Percentiles rank a stretch among this genome's conserved stretches.
Evolutionary conservation across 2,797 vertebrate genomes (phyloP).

Genomic region (Zenarchopterus dispar): DNA sequence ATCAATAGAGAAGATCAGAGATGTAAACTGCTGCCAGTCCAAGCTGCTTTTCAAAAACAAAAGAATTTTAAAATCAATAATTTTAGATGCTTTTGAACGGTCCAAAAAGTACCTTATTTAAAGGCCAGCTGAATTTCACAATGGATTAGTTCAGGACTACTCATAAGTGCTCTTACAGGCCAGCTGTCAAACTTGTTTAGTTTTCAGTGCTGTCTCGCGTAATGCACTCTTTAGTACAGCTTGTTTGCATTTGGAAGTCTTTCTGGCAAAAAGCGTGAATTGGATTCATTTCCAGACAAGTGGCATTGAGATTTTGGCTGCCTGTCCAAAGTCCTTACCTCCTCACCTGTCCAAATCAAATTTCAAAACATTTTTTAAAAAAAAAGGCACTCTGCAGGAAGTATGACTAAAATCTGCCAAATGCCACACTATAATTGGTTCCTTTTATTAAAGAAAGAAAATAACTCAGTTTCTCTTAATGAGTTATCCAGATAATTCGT

Average conservation of each 20-base stretch:
- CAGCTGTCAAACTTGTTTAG: slow-evolving; percentile 31
- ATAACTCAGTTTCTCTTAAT: no score
- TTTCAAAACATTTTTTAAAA: slow-evolving; percentile 18
- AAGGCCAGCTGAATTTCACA: slow-evolving; percentile 17
- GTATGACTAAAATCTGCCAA: slow-evolving; percentile 20
- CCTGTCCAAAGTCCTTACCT: slow-evolving; percentile 41
- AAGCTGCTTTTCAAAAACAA: slow-evolving; percentile 8
- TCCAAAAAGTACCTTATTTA: slow-evolving; percentile 3
- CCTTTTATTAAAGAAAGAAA: slow-evolving; percentile 49
- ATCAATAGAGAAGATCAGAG: slow-evolving; percentile 12
- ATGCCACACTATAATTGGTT: slow-evolving; percentile 19
- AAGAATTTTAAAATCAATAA: slow-evolving; percentile 1
- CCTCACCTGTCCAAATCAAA: slow-evolving; percentile 44
- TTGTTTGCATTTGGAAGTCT: slow-evolving; percentile 49
- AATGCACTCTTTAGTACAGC: slow-evolving; percentile 32
- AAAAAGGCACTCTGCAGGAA: not conserved
- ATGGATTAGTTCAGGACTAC: slow-evolving; percentile 9
- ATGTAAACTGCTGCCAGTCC: slow-evolving; percentile 10
- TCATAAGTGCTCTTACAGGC: slow-evolving; percentile 24
- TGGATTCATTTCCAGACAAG: not conserved
- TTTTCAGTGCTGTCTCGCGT: slow-evolving; percentile 35
- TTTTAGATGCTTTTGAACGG: slow-evolving; percentile 3
- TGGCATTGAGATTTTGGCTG: slow-evolving; percentile 47
- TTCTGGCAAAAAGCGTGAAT: slow-evolving; percentile 33
- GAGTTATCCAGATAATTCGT: no score